Evolutionary conservation across 2,888 invertebrate genomes (phyloP), one percentile per base, ranked within the genome.

Genomic region (Mesorhabditis belari): DNA sequence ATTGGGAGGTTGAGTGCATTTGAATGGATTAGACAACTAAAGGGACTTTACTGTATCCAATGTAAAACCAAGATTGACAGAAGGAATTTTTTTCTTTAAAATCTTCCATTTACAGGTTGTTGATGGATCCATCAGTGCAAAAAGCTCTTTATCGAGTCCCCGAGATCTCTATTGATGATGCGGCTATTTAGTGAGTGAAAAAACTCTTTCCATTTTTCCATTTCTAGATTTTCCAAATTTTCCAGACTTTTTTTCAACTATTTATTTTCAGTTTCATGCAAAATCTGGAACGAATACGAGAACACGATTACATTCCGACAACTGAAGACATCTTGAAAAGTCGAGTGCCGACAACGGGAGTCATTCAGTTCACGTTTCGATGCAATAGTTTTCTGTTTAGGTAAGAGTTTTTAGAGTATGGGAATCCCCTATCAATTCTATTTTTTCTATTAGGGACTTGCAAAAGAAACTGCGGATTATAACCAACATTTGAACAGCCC

Each of bases 321-420:
- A 65, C 69, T 21, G 68, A 69, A 9, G 73, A 73, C 55, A 71
- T 73, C 58, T 55, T 73, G 60, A 73, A 71, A 52, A 73, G 70
- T 55, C 56, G 73, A 35, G 73, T 73, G 4, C 67, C 73, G 0
- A 73, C 73, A 9, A 69, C 69, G 3, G 73, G 73, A 26, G 70
- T 71, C 24, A 62, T 73, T n/a, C 73, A 73, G 54, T 71, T 69
- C 57, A 62, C 64, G 17, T 69, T 73, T 55, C 54, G 70, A 57
- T 62, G 70, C 17, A 73, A 73, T 29, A 71, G 68, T 26, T 73
- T 67, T 57, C 68, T 66, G 6, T 73, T 73, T 55, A 65, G 60
- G 73, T 73, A 23, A 60, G 6, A 17, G 19, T 17, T n/a, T 17
- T 5, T 24, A 19, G 5, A 55, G 5, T 24, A 28, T 17, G n/a